Base-by-base conservation (phyloP, 2,888 invertebrate genomes). In the Protula sp. region DNA sequence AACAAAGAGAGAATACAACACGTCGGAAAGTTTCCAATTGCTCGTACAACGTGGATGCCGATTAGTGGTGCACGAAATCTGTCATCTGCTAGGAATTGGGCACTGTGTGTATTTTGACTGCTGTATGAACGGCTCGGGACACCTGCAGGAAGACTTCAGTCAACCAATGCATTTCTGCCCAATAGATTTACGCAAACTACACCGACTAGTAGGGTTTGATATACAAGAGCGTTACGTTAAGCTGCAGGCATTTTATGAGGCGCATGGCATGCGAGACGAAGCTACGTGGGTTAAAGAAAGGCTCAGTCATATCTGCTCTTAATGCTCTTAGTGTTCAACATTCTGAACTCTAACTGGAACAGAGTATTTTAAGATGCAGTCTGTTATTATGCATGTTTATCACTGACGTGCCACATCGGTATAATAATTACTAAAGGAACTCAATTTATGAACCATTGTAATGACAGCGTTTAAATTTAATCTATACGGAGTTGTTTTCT, bases 91-190 rank as follows among this genome's bases (percentile, higher is more conserved):
- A 2, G 77, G 78, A 0, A 64, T 78, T 14, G 76, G 68, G 47
- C 78, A 78, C 60, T 78, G 78, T 61, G 72, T 76, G 5, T 77
- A 64, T 60, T 77, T 66, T 54, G 70, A 70, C 54, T 78, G 78
- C 61, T 75, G 75, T 61, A 78, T 78, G 76, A 78, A 78, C 64
- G 78, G 78, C n/a, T 75, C 76, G 1, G 78, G 78, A 3, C 77
- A 78, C 65, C 19, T 38, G 19, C 38, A 60, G 24, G 78, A 78
- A 63, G 78, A 78, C 60, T 77, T 76, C 61, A 51, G 70, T 22
- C 78, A 78, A 57, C 74, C 78, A 26, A 76, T 78, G 75, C 72
- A 72, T 60, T 67, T 77, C 51, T 78, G 77, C 67, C 77, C 77
- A 3, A 72, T 77, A 14, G 76, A 77, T 64, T 67, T 78, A 9